Evolutionary conservation across 2,888 invertebrate genomes (phyloP).

Genomic region (Caenorhabditis wallacei): DNA sequence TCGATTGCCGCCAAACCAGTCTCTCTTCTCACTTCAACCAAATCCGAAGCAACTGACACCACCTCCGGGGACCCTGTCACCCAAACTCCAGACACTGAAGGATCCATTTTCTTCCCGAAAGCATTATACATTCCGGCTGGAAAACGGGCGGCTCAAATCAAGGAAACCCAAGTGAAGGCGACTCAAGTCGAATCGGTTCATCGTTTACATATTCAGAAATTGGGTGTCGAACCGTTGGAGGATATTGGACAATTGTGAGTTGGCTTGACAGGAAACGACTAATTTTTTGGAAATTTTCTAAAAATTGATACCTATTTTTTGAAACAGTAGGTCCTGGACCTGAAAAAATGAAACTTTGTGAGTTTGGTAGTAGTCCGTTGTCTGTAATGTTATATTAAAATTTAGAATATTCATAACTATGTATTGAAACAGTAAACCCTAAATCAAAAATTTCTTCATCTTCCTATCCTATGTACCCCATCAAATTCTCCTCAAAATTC

Average conservation of each 20-base stretch:
- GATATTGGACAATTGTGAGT: constrained; percentile 44
- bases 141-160: not conserved
- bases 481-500: too few species aligned
- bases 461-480: too few species aligned
- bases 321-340: too few species aligned
- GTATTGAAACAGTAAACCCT: too few species aligned
- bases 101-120: constrained; percentile 23
- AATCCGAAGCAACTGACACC: not conserved
- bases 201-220: constrained; percentile 17
- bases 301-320: too few species aligned
- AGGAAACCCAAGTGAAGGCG: too few species aligned
- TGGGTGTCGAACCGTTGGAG: constrained; percentile 37
- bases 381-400: too few species aligned
- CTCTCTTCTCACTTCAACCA: not conserved
- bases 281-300: not conserved
- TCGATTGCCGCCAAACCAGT: not conserved
- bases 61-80: constrained; percentile 8
- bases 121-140: constrained; percentile 46
- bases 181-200: constrained; percentile 2
- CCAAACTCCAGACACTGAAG: constrained; percentile 12
- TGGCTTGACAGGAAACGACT: not conserved
- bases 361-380: too few species aligned
- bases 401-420: too few species aligned
- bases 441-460: too few species aligned
- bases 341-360: too few species aligned